phyloP scores from a whole-genome alignment of 2,888 invertebrate species.

The Nymphalis c-album region DNA sequence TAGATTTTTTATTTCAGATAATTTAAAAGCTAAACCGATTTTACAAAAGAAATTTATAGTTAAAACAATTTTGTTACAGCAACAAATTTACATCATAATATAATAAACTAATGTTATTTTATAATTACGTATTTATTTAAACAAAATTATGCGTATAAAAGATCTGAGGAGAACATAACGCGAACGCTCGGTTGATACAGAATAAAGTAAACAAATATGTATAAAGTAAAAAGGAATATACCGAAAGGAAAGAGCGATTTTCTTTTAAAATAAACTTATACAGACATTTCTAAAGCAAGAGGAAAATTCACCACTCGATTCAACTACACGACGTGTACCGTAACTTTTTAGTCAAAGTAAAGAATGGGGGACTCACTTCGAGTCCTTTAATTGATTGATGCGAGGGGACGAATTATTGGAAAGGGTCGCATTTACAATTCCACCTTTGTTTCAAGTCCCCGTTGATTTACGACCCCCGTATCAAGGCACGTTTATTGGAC shows the following conservation, averaged over 20 bases:
- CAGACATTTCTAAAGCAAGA: neutral
- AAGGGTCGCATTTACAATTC: constrained; percentile 43
- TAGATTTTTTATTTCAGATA: neutral
- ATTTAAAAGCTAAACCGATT: neutral
- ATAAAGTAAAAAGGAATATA: neutral
- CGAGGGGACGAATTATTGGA: constrained; percentile 46
- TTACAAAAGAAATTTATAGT: neutral
- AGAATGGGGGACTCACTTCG: constrained; percentile 32
- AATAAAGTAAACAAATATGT: too few species aligned
- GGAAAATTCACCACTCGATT: neutral
- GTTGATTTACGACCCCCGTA: constrained; percentile 40
- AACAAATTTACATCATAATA: neutral
- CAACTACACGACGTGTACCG: neutral
- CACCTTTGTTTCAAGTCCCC: constrained; percentile 39
- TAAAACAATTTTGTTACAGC: neutral
- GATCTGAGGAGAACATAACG: too few species aligned
- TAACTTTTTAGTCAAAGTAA: constrained; percentile 27
- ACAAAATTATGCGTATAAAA: too few species aligned
- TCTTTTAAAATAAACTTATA: neutral
- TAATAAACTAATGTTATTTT: too few species aligned
- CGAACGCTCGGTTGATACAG: too few species aligned
- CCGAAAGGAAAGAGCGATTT: neutral
- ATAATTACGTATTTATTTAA: too few species aligned
- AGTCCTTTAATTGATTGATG: constrained; percentile 49
- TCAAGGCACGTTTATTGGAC: neutral